Evolutionary conservation across 2,888 invertebrate species (phyloP), one percentile per base, ranked within the genome.

Genomic region (Lepas anatifera): DNA sequence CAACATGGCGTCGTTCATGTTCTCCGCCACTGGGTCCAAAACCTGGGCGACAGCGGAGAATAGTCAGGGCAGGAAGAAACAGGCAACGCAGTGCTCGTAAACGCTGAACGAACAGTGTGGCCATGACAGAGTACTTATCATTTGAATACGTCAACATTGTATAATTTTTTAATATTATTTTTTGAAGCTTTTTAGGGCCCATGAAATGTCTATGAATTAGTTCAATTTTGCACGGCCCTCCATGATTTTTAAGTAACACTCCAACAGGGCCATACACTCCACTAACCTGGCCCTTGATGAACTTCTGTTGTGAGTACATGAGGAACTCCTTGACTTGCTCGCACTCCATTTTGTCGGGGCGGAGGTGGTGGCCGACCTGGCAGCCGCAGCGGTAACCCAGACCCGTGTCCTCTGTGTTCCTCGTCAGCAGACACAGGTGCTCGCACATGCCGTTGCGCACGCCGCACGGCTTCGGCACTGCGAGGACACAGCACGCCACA

Each of bases 271-370:
- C 90, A 1, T 16, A 41, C 41, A 10, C 41, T 41, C 4, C 22
- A n/a, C 66, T 3, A 4, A 37, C 41, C 66, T 83, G 90, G 48
- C 96, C 97, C 78, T 97, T 94, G 75, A 98, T 95, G 77, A 95
- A 95, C 74, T 95, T 86, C 79, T 95, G 95, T 77, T 95, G 95
- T 0, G 95, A 95, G 78, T 95, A 96, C 87, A 96, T 90, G 1
- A 97, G 85, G 79, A 96, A 96, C 77, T 95, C 92, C 32, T 86
- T 85, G 0, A 95, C 89, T 69, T 87, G 79, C 76, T 88, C 87
- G 78, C 95, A 97, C 76, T 88, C 89, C 73, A 87, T 85, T 70
- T 90, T 82, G 78, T 95, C 89, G 0, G 82, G 80, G 43, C 87
- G 85, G 39, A 96, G 80, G 74, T 87, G 84, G 81, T 87, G 95